Evolutionary conservation across 2,888 invertebrate species (phyloP), one percentile per base, ranked within the genome.

Genomic region (Amitus sp.): DNA sequence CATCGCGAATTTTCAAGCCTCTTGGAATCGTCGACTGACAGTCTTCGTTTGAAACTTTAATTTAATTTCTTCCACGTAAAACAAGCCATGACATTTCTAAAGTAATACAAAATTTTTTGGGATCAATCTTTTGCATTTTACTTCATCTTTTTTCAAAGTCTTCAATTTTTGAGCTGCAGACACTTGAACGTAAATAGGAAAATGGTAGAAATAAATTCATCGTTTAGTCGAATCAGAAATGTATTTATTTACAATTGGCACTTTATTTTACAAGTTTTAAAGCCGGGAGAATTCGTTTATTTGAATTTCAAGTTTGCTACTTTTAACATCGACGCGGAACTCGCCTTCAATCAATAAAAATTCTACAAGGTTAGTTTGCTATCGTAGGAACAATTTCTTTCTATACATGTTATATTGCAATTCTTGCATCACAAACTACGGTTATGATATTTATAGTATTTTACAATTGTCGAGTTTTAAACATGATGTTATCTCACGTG

Each of bases 241-340:
- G 73, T 77, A 77, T 77, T n/a, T n/a, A n/a, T n/a, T 77, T 77
- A 77, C 77, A 77, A 76, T 73, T 69, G 70, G 73, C 68, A 69
- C 70, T 71, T 69, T 71, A 75, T 76, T 47, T 73, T 75, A 76
- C 73, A 75, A 71, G n/a, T n/a, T 66, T 49, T 47, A 57, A 62
- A 45, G 56, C 63, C 66, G 52, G 52, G 13, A 56, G 50, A 54
- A 70, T 62, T 69, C n/a, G n/a, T n/a, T n/a, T 67, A 68, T 73
- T 72, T 75, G 76, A 73, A 76, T 74, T 69, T 51, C 56, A 51
- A 34, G 47, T 43, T 47, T 51, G 15, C 50, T 52, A 40, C n/a
- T 53, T 10, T 62, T 45, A 27, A 42, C 2, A 42, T 20, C 19
- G 42, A 2, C 19, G 18, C 19, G 19, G 2, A 42, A n/a, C 9